A percentile compares a stretch with the other conserved stretches of the same genome.
phyloP scores from a whole-genome alignment of 2,113 vertebrate species.

The Mohoua ochrocephala region DNA sequence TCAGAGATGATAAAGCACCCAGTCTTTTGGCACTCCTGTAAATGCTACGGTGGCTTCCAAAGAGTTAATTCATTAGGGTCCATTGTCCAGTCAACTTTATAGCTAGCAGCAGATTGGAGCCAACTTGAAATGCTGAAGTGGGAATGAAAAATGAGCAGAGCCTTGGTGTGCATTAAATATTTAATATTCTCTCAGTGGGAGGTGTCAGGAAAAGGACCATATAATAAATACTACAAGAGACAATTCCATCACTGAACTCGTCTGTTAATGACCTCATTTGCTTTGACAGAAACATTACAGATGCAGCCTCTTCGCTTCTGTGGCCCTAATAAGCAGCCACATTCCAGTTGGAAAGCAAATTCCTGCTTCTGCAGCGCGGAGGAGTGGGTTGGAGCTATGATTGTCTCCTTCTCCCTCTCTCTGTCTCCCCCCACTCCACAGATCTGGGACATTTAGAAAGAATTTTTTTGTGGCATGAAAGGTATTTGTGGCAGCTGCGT shows the following conservation, averaged over 20 bases:
- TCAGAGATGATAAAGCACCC: constrained; percentile 57
- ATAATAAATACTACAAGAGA: constrained; percentile 79
- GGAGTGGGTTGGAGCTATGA: neutral
- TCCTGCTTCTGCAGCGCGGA: neutral
- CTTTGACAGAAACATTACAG: constrained; percentile 74
- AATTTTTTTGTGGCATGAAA: neutral
- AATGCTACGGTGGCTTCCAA: constrained; percentile 52
- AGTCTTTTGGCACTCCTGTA: constrained; percentile 3
- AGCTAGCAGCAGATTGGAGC: constrained; percentile 67
- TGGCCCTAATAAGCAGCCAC: constrained; percentile 22
- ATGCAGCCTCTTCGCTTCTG: constrained; percentile 36
- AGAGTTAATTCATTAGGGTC: constrained; percentile 72
- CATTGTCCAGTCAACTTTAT: constrained; percentile 70
- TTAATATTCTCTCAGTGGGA: constrained; percentile 83
- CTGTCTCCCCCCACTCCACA: neutral
- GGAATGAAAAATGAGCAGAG: constrained; percentile 79
- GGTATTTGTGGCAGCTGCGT: neutral
- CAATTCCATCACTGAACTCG: constrained; percentile 75
- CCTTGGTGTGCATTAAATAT: constrained; percentile 78
- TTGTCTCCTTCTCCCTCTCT: neutral
- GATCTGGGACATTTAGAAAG: neutral
- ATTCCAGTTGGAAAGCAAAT: constrained; percentile 46
- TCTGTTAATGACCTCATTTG: constrained; percentile 81
- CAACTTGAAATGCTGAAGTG: constrained; percentile 71
- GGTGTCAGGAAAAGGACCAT: constrained; percentile 80